Evolutionary conservation across 2,113 vertebrate genomes (phyloP).

Genomic region (Psittacus erithacus): DNA sequence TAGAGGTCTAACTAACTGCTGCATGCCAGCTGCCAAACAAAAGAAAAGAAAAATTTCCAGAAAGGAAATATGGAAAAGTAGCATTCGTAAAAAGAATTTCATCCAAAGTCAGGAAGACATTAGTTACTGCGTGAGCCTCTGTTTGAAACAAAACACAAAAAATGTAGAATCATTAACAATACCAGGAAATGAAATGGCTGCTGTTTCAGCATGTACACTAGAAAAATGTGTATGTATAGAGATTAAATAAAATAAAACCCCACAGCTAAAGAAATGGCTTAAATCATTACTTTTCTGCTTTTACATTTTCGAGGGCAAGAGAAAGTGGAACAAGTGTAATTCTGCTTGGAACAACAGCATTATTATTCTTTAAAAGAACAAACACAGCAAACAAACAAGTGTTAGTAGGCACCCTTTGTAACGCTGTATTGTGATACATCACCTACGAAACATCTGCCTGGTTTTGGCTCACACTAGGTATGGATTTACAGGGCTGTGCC

Average conservation of each 20-base stretch:
- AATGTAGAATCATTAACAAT: neutral
- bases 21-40: neutral
- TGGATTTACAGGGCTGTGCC: neutral
- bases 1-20: neutral
- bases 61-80: neutral
- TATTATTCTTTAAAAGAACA: constrained; percentile 8
- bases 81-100: neutral
- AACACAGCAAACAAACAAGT: neutral
- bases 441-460: neutral
- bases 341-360: neutral
- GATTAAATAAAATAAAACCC: constrained; percentile 1
- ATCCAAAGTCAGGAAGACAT: neutral
- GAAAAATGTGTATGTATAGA: neutral
- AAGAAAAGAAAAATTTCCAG: neutral
- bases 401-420: accelerated
- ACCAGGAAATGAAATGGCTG: constrained; percentile 28
- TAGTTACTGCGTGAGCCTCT: neutral
- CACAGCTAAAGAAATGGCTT: neutral
- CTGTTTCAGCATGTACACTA: neutral
- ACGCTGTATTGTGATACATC: neutral
- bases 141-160: neutral
- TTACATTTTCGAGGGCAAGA: neutral
- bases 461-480: neutral
- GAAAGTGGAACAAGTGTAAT: constrained; percentile 1
- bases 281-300: neutral